These are phyloP conservation scores for Pangasius larnaudii DNA, from an alignment of 2,797 vertebrate genomes.

Conservation along the genomic window DNA sequence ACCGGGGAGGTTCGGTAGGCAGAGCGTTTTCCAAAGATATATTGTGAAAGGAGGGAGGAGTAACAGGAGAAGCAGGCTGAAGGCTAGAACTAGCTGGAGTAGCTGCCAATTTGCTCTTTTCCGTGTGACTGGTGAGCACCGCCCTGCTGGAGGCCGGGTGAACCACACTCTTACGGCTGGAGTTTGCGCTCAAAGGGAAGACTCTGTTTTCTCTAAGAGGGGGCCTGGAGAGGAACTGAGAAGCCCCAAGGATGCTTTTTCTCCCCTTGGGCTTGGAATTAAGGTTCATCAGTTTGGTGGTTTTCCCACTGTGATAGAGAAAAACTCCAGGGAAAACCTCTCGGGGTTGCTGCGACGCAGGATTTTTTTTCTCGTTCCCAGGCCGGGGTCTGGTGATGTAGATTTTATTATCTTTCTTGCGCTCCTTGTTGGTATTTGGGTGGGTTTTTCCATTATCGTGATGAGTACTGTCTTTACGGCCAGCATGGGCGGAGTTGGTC, in stretches of 20 bases:
- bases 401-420: constrained; percentile 81
- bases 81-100: constrained; percentile 51
- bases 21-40: constrained; percentile 64
- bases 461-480: constrained; percentile 68
- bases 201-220: constrained; percentile 66
- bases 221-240: constrained; percentile 71
- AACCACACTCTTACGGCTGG: constrained; percentile 65
- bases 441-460: constrained; percentile 40
- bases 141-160: constrained; percentile 62
- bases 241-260: constrained; percentile 66
- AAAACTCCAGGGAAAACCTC: constrained; percentile 86
- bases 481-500: constrained; percentile 72
- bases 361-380: constrained; percentile 65
- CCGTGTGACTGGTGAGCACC: constrained; percentile 48
- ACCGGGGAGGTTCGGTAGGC: constrained; percentile 59
- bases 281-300: constrained; percentile 76
- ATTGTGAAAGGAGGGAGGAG: constrained; percentile 62
- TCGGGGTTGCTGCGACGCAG: constrained; percentile 69
- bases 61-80: background rate
- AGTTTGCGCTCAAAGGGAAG: constrained; percentile 66
- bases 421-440: constrained; percentile 56
- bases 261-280: constrained; percentile 67
- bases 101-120: constrained; percentile 58
- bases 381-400: constrained; percentile 87
- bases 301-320: constrained; percentile 82